Evolutionary conservation across 2,888 invertebrate species (phyloP), one percentile per base, ranked within the genome.

Genomic region (Drosophila glabriapex): DNA sequence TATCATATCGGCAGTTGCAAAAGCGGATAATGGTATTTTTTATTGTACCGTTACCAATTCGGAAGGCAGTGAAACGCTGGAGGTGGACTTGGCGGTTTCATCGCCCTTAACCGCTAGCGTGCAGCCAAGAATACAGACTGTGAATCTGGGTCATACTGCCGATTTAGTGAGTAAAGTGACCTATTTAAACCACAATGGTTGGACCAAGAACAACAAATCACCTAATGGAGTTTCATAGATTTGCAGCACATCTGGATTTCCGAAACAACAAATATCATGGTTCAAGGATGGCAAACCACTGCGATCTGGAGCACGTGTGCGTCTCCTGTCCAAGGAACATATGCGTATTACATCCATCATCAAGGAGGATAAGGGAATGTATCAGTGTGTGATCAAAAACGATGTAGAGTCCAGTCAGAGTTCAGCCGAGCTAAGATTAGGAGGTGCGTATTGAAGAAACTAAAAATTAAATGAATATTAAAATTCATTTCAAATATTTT

Each of bases 341-440:
- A 94, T 95, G 74, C 94, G 94, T 82, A 95, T 96, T 88, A 95
- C 94, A 73, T 95, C 95, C 59, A 94, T 97, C 46, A 95, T 96
- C 63, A 96, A 96, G 80, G 96, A 96, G 73, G 98, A 98, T 92
- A 95, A 96, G 82, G 98, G 98, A 37, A 96, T 98, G 95, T 98
- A 97, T 93, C 98, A 98, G 92, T 98, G 98, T 92, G 95, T 98
- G 84, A 97, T 96, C 9, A 96, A 96, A 91, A 97, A 97, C 90
- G 96, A 96, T 69, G 95, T 96, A 91, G 97, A 97, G 91, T 96
- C 97, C 89, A 96, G 96, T 1, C 97, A 97, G 92, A 97, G 96
- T 12, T 95, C 96, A 0, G 96, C 97, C 0, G 97, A 98, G 92
- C 94, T 97, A 54, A 94, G 96, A 82, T 95, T 97, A 87, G 97